A percentile compares a stretch with the other conserved stretches of the same genome.
phyloP scores from a whole-genome alignment of 2,888 invertebrate genomes.

The Tipula confusa region DNA sequence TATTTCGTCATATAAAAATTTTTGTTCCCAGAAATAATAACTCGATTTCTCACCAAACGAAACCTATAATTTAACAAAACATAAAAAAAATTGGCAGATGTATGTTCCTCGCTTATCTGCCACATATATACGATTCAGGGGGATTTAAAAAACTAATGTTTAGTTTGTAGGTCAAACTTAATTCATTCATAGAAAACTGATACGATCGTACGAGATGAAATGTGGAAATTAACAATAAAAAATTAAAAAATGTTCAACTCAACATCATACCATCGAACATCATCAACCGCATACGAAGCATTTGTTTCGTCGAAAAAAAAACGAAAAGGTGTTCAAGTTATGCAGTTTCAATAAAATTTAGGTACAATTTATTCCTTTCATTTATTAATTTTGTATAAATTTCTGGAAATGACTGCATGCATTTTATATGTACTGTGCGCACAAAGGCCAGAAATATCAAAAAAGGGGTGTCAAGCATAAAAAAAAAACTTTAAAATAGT shows the following conservation, averaged over 20 bases:
- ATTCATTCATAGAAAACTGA: background rate
- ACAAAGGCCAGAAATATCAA: background rate
- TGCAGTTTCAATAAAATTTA: background rate
- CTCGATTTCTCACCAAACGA: background rate
- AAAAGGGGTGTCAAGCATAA: background rate
- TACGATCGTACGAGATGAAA: background rate
- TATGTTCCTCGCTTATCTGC: background rate
- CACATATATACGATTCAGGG: background rate
- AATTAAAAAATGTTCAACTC: no score
- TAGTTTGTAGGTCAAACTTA: background rate
- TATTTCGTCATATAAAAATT: background rate
- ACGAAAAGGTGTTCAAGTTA: background rate
- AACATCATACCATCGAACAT: background rate
- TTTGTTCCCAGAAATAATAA: background rate
- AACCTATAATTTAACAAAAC: background rate
- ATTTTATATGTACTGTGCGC: background rate
- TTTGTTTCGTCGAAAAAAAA: background rate
- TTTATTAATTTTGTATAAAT: background rate
- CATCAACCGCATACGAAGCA: background rate
- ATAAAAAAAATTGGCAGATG: background rate
- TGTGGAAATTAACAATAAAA: background rate
- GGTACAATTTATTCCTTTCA: background rate
- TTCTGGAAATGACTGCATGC: background rate
- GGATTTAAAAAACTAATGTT: background rate
- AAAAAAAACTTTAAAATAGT: background rate